Percentiles rank a stretch among this genome's conserved stretches.
These are phyloP conservation scores for Malacoraja senta DNA, from an alignment of 2,797 vertebrate species.

Conservation along the genomic window DNA sequence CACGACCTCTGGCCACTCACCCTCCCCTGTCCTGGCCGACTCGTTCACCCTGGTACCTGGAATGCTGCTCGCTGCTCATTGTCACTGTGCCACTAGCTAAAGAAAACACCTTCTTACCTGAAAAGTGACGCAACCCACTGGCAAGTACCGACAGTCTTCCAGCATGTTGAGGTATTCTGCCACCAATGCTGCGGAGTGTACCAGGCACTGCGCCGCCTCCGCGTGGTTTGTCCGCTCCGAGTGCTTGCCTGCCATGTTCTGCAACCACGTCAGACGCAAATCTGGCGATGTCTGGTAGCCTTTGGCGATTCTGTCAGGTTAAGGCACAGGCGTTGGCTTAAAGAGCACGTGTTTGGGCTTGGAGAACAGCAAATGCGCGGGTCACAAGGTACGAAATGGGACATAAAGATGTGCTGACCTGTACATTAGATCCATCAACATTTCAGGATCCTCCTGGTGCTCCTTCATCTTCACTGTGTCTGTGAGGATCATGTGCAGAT, in stretches of 20 bases:
- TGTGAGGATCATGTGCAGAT: conserved; percentile 88
- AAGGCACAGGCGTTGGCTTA: neutral
- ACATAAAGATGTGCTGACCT: conserved; percentile 54
- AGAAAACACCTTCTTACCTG: conserved; percentile 59
- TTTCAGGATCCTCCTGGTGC: conserved; percentile 85
- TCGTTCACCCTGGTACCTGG: no score
- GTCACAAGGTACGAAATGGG: neutral
- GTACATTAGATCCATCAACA: conserved; percentile 90
- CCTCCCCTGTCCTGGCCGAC: no score
- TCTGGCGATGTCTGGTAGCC: conserved; percentile 89
- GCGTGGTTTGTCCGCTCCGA: conserved; percentile 78
- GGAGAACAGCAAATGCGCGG: neutral
- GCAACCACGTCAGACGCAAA: conserved; percentile 83
- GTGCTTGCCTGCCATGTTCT: conserved; percentile 89
- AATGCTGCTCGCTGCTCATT: no score
- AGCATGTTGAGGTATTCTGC: conserved; percentile 87
- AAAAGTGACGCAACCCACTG: conserved; percentile 85
- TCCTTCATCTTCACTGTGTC: conserved; percentile 94
- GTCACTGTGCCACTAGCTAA: no score
- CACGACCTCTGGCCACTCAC: no score
- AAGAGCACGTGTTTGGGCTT: neutral
- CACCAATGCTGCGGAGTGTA: conserved; percentile 81
- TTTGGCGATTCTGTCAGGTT: conserved; percentile 71
- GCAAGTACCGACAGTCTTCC: conserved; percentile 81
- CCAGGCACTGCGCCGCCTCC: conserved; percentile 82